Base-by-base conservation (phyloP, 2,797 vertebrate genomes). In the Hemitrygon akajei region DNA sequence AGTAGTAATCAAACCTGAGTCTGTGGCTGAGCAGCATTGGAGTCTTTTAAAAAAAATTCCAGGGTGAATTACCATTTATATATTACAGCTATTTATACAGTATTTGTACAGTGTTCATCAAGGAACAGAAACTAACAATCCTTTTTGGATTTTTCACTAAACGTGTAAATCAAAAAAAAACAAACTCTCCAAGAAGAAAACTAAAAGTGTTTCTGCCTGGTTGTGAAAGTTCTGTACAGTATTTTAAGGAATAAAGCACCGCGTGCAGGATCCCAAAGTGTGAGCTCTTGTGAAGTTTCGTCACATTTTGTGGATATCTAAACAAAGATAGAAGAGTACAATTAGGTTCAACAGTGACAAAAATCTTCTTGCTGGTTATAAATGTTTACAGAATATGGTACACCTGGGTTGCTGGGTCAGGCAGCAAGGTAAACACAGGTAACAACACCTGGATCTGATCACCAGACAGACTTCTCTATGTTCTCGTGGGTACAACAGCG, bases 21-120 rank as follows among this genome's bases (percentile, higher is more conserved):
- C 97, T 97, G 97, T 98, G 97, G 97, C 97, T 97, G 98, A 99
- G 98, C 98, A 99, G 98, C 98, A 98, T 98, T 96, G 97, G 97
- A 98, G 97, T 98, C 98, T 97, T n/a, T 97, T 97, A 96, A 93
- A 92, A 87, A 89, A 93, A 97, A 98, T 97, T 98, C 97, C 98
- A 98, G 97, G 97, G 97, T 98, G 96, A 47, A 47, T 47, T 47
- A 97, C 95, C 97, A 95, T 95, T 96, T 96, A 84, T 93, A 89
- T 93, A 94, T 95, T 94, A 96, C 96, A 96, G 97, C 97, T 97
- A 97, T 97, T 97, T 97, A 96, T 95, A 97, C 94, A 94, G 95
- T 96, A 96, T 97, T 96, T 96, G 91, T 96, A 96, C 95, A 97
- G 96, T 95, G 96, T 97, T 97, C 96, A 97, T 95, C 95, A 93